Evolutionary conservation across 2,113 vertebrate species (phyloP).

Genomic region (Camelus bactrianus): DNA sequence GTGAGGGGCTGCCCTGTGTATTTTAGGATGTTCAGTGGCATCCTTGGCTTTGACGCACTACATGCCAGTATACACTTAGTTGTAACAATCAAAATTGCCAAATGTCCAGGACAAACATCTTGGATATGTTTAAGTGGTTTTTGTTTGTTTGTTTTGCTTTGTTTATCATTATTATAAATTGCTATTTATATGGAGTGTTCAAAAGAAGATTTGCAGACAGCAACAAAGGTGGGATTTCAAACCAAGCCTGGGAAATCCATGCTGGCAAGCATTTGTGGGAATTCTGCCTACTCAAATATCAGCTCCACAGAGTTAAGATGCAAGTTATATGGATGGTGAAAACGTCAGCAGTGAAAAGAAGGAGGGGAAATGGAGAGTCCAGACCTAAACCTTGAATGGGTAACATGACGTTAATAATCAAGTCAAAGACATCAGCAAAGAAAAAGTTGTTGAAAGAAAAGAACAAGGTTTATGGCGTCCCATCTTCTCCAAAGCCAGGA

Average conservation of each 20-base stretch:
- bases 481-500: constrained; percentile 20
- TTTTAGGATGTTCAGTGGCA: background rate
- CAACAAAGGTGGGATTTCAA: background rate
- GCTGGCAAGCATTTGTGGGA: background rate
- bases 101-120: background rate
- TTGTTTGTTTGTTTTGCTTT: background rate
- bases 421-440: background rate
- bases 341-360: background rate
- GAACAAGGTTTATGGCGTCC: background rate
- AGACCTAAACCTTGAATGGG: background rate
- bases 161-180: background rate
- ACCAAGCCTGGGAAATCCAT: background rate
- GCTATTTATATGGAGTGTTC: background rate
- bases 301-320: background rate
- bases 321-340: background rate
- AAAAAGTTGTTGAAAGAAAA: background rate
- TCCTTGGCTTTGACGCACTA: background rate
- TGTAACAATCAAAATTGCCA: background rate
- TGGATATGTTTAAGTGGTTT: background rate
- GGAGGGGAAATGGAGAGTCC: background rate
- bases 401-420: background rate
- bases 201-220: background rate
- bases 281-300: background rate
- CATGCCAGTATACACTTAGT: background rate
- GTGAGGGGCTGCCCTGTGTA: background rate